These are phyloP conservation scores for Piliocolobus tephrosceles DNA, from an alignment of 2,113 vertebrate species.

Conservation along the genomic window DNA sequence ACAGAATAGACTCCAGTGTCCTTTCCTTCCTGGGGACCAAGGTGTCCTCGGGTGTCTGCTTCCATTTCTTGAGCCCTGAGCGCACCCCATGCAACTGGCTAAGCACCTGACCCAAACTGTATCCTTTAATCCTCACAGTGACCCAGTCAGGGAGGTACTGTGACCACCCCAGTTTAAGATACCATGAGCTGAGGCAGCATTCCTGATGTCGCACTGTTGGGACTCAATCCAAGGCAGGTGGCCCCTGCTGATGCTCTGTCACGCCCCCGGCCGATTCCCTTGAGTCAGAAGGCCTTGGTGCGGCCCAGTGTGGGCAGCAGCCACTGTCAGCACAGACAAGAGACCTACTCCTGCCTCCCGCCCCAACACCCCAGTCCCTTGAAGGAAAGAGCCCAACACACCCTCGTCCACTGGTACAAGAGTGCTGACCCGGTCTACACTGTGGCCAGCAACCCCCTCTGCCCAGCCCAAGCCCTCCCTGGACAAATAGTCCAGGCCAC, in stretches of 20 bases:
- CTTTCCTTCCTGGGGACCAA: not conserved
- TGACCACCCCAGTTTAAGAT: not conserved
- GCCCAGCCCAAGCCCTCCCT: not conserved
- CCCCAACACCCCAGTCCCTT: not conserved
- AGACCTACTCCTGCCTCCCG: not conserved
- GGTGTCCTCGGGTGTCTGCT: not conserved
- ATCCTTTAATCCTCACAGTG: accelerated
- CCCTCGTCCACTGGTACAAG: too few relatives aligned
- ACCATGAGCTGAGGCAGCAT: accelerated
- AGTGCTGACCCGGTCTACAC: not conserved
- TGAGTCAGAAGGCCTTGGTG: not conserved
- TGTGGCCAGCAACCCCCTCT: not conserved
- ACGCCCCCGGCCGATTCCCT: not conserved
- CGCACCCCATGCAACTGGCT: accelerated
- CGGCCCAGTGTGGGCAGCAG: not conserved
- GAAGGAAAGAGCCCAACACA: not conserved
- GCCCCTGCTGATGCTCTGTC: accelerated
- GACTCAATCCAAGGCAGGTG: too few relatives aligned
- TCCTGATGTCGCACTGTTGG: not conserved
- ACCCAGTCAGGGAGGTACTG: not conserved
- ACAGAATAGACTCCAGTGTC: not conserved
- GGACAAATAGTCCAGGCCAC: not conserved
- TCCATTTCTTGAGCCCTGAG: not conserved
- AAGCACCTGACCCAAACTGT: accelerated
- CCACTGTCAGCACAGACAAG: not conserved